Base-by-base conservation (phyloP, 2,797 vertebrate species). In the Pempheris klunzingeri region DNA sequence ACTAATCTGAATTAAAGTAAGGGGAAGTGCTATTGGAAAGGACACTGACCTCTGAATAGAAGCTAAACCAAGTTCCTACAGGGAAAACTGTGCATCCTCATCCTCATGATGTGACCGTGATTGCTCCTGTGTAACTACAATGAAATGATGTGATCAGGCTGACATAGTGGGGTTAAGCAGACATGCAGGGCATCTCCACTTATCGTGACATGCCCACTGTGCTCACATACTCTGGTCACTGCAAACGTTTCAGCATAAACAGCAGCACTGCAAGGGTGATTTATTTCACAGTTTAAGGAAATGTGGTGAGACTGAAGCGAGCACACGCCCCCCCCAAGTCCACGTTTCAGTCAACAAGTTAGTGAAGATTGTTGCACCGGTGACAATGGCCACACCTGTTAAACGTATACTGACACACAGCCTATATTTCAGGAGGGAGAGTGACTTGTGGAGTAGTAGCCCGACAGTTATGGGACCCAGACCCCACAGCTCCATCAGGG, bases 151-250 rank as follows among this genome's bases (percentile, higher is more conserved):
- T 26, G 52, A 43, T 57, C 17, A 54, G 11, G 17, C 22, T 30
- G 36, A 49, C 18, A 18, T 3, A n/a, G 12, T 30, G n/a, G 11
- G 24, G 7, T 57, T 13, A 26, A 43, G 34, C 2, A 4, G 9
- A 49, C n/a, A 24, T 57, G 11, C 4, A 24, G 10, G 26, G 4
- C 46, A 14, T 49, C 20, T 59, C 43, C 34, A 65, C 22, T 47
- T 12, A 15, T 24, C 13, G 10, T 17, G 67, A 60, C 75, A 84
- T 78, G 47, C 69, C 59, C 53, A 73, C 44, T 9, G 11, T 4
- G 7, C 22, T 26, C 58, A n/a, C 26, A 28, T 18, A 26, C 47
- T n/a, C 22, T 30, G 9, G 17, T 17, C n/a, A n/a, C n/a, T n/a
- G 18, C 11, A 28, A 55, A 34, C n/a, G 4, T 41, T 12, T 5